Evolutionary conservation across 1,140 invertebrate genomes (phyloP).

Genomic region (Cherax quadricarinatus): DNA sequence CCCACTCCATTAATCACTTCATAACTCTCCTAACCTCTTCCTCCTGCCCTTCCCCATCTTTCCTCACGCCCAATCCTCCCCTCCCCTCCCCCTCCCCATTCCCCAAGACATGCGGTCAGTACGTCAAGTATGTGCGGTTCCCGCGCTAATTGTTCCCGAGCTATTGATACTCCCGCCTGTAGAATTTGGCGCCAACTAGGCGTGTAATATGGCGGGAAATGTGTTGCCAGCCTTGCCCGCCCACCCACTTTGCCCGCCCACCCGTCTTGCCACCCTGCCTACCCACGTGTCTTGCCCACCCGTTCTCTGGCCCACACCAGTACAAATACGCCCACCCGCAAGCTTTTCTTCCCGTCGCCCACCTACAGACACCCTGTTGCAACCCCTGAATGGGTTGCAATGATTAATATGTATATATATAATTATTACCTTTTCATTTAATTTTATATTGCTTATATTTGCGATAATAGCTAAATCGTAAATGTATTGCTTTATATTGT

Average conservation of each 20-base stretch:
- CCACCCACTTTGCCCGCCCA: not conserved
- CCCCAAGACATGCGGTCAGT: not conserved
- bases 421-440: too few relatives aligned
- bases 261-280: not conserved
- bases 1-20: not conserved
- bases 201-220: not conserved
- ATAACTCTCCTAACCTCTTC: conserved; percentile 8
- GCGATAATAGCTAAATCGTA: too few relatives aligned
- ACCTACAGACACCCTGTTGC: too few relatives aligned
- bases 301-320: too few relatives aligned
- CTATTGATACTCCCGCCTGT: not conserved
- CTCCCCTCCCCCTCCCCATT: not conserved
- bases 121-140: not conserved
- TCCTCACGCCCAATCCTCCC: not conserved
- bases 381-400: too few relatives aligned
- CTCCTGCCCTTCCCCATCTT: not conserved
- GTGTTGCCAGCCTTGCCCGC: too few relatives aligned
- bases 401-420: too few relatives aligned
- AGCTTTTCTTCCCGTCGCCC: too few relatives aligned
- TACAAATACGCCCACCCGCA: too few relatives aligned
- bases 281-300: too few relatives aligned
- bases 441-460: too few relatives aligned
- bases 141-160: not conserved
- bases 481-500: too few relatives aligned
- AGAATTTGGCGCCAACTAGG: not conserved